Evolutionary conservation across 2,888 invertebrate genomes (phyloP).

Genomic region (Ctenicera cuprea): DNA sequence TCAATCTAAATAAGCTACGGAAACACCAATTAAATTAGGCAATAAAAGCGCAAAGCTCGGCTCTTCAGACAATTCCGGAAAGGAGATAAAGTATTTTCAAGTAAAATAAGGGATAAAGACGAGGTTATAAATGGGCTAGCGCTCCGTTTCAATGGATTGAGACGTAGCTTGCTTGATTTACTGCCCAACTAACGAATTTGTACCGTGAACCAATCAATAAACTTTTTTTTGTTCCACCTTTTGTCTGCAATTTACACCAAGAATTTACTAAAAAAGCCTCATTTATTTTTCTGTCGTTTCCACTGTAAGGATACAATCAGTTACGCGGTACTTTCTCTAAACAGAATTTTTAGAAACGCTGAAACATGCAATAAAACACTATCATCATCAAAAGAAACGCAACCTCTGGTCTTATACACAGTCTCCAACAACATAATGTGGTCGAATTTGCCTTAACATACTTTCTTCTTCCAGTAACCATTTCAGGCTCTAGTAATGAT

Average conservation of each 20-base stretch:
- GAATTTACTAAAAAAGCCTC: constrained; percentile 21
- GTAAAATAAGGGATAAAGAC: constrained; percentile 52
- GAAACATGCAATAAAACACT: not conserved
- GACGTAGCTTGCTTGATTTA: constrained; percentile 55
- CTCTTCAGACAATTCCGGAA: constrained; percentile 48
- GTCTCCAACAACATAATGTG: too few species aligned
- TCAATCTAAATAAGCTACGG: constrained; percentile 46
- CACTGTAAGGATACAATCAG: constrained; percentile 19
- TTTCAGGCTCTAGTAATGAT: too few species aligned
- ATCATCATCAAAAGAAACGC: not conserved
- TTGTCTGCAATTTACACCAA: constrained; percentile 30
- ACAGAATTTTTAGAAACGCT: not conserved
- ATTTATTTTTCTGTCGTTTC: constrained; percentile 23
- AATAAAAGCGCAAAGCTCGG: constrained; percentile 49
- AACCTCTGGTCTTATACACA: too few species aligned
- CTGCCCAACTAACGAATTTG: constrained; percentile 55
- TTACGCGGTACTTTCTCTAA: not conserved
- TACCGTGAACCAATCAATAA: constrained; percentile 48
- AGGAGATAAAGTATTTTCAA: constrained; percentile 53
- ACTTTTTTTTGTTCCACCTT: constrained; percentile 26
- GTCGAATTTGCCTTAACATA: too few species aligned
- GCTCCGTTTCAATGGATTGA: constrained; percentile 56
- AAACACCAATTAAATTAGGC: constrained; percentile 49
- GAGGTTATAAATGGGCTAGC: constrained; percentile 51
- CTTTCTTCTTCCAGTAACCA: too few species aligned